Evolutionary conservation across 2,888 invertebrate genomes (phyloP).

Genomic region (Perizoma flavofasciatum): DNA sequence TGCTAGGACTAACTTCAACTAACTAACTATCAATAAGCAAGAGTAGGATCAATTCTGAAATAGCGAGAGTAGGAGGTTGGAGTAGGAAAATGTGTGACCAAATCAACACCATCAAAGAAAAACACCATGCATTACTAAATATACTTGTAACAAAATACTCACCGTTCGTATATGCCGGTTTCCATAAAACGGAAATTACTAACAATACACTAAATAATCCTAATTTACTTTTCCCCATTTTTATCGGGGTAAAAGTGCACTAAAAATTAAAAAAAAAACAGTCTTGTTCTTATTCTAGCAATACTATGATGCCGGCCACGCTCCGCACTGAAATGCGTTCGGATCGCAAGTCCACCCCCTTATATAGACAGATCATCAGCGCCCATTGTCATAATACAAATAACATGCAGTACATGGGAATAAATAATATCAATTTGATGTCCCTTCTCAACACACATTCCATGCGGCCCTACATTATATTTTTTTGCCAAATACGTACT

Average conservation of each 20-base stretch:
- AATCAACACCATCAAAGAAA: neutral
- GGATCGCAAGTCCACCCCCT: slow-evolving; percentile 38
- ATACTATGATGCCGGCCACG: slow-evolving; percentile 66
- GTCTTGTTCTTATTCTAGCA: slow-evolving; percentile 66
- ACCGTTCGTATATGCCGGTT: slow-evolving; percentile 65
- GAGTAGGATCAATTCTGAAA: too few species aligned
- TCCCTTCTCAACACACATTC: too few species aligned
- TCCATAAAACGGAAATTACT: slow-evolving; percentile 75
- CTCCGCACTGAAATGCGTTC: slow-evolving; percentile 68
- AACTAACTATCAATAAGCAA: too few species aligned
- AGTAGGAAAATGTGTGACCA: too few species aligned
- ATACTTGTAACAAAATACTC: slow-evolving; percentile 48
- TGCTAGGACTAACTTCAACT: too few species aligned
- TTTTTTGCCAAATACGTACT: too few species aligned
- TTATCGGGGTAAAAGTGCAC: slow-evolving; percentile 66
- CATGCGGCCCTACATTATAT: too few species aligned
- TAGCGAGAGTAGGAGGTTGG: too few species aligned
- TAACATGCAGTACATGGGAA: slow-evolving; percentile 4
- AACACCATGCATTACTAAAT: slow-evolving; percentile 2
- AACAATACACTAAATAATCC: slow-evolving; percentile 73
- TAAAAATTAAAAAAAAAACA: slow-evolving; percentile 57
- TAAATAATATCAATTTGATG: too few species aligned
- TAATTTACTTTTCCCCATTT: slow-evolving; percentile 72
- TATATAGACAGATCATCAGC: slow-evolving; percentile 57
- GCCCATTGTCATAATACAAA: slow-evolving; percentile 6